Conservation (phyloP, 2,888 invertebrate species). For the Parthenolecanium corni region DNA sequence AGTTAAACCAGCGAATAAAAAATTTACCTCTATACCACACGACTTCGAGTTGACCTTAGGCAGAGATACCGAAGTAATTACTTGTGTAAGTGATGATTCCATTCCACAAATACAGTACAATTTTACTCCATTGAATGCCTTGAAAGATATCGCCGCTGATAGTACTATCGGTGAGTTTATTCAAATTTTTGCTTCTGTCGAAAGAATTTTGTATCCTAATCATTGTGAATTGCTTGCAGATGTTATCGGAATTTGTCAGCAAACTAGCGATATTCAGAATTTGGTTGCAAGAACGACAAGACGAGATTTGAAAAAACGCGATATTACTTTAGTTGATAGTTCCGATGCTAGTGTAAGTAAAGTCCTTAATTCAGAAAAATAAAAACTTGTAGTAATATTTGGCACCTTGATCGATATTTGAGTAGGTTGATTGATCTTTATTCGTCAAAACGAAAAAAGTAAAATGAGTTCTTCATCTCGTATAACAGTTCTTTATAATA, state of each 20-base stretch:
- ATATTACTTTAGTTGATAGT: conserved; percentile 74
- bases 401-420: too few relatives aligned
- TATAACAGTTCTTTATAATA: too few relatives aligned
- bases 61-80: conserved; percentile 51
- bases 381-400: too few relatives aligned
- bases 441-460: too few relatives aligned
- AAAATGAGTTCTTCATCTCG: too few relatives aligned
- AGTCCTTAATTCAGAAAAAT: too few relatives aligned
- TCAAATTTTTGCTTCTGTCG: background rate
- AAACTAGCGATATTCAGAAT: conserved; percentile 54
- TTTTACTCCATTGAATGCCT: conserved; percentile 60
- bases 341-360: conserved; percentile 39
- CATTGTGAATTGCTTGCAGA: conserved; percentile 46
- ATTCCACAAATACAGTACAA: conserved; percentile 69
- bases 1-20: conserved; percentile 89
- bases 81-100: conserved; percentile 46
- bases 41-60: conserved; percentile 93
- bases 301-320: conserved; percentile 78
- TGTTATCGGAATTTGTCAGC: conserved; percentile 77
- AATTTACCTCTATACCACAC: conserved; percentile 68
- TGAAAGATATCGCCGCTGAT: conserved; percentile 56
- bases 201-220: background rate
- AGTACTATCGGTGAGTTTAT: conserved; percentile 19
- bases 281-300: conserved; percentile 63
- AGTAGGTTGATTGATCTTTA: too few relatives aligned